Evolutionary conservation across 2,797 vertebrate species (phyloP).

Genomic region (Lophotriccus pileatus): DNA sequence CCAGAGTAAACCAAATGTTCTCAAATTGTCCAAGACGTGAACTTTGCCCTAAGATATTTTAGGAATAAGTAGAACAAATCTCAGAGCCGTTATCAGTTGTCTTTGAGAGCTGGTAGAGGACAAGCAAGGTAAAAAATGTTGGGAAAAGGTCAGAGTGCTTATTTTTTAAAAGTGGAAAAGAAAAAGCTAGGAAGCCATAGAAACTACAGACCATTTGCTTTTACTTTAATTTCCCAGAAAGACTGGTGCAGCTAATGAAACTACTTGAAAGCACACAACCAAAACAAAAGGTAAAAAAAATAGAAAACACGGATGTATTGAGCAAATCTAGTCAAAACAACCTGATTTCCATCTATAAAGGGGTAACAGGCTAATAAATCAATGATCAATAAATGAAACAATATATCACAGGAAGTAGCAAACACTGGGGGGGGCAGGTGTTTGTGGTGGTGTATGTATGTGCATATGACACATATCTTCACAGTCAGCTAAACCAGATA

Average conservation of each 20-base stretch:
- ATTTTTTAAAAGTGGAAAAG: neutral
- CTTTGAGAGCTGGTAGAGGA: neutral
- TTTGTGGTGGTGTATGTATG: neutral
- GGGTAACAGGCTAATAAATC: neutral
- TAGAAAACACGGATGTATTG: neutral
- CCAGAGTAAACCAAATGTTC: neutral
- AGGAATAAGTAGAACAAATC: neutral
- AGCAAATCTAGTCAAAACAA: neutral
- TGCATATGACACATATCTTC: neutral
- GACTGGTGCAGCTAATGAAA: neutral
- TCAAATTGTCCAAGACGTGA: neutral
- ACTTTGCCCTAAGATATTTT: slow-evolving; percentile 13
- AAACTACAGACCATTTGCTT: neutral
- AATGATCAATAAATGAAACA: neutral
- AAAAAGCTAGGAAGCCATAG: neutral
- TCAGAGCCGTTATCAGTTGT: neutral
- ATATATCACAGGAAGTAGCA: neutral
- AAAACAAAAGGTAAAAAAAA: neutral
- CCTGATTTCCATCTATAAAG: neutral
- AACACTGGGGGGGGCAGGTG: neutral
- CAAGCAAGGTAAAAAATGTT: neutral
- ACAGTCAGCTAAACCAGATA: neutral
- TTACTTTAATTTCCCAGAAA: neutral
- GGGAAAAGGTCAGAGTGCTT: neutral
- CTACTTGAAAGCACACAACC: neutral